Percentiles rank a stretch among this genome's conserved stretches.
These are phyloP conservation scores for Pseudocheirus occidentalis DNA, from an alignment of 2,797 vertebrate species.

Conservation along the genomic window DNA sequence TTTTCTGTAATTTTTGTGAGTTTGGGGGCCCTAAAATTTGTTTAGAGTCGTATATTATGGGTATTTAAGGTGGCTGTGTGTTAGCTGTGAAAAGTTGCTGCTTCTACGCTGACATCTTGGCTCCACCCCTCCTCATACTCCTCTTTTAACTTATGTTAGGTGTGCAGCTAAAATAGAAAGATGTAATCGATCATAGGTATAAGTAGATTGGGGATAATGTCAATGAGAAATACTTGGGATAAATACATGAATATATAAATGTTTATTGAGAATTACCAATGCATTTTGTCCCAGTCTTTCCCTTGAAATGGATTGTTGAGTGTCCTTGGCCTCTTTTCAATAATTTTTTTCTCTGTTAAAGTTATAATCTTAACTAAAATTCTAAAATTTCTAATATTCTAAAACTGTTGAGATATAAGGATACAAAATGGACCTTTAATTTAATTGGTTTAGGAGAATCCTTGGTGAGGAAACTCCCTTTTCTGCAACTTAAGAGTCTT, in stretches of 20 bases:
- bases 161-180: background rate
- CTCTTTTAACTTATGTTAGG: background rate
- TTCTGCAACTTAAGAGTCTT: background rate
- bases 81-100: too few relatives aligned
- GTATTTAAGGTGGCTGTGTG: too few relatives aligned
- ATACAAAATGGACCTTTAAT: background rate
- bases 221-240: background rate
- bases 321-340: background rate
- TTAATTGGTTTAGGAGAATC: background rate
- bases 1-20: too few relatives aligned
- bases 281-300: background rate
- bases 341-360: conserved; percentile 22
- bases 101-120: too few relatives aligned
- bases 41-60: too few relatives aligned
- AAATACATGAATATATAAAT: background rate
- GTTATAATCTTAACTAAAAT: background rate
- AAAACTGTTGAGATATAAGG: background rate
- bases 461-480: background rate
- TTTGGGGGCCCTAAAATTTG: too few relatives aligned
- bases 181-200: background rate
- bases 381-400: too few relatives aligned
- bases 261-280: background rate
- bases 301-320: background rate
- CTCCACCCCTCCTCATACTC: too few relatives aligned
- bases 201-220: background rate